phyloP scores from a whole-genome alignment of 2,888 invertebrate species.

The Chrysopilus asiliformis region DNA sequence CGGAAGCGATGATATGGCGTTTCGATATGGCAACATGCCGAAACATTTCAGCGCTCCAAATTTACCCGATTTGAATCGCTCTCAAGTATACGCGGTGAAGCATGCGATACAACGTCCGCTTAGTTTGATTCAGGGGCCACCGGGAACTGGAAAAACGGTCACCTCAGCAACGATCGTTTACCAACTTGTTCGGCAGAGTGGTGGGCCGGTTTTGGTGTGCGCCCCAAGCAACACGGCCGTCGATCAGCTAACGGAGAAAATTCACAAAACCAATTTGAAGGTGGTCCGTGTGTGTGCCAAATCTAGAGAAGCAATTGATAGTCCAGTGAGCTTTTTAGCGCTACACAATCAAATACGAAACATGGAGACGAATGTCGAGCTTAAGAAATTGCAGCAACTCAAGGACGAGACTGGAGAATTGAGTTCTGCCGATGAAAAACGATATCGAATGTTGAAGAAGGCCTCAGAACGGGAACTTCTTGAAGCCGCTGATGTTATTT shows the following conservation, averaged over 20 bases:
- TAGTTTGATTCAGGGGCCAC: slow-evolving; percentile 93
- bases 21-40: slow-evolving; percentile 73
- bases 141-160: slow-evolving; percentile 92
- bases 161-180: slow-evolving; percentile 99
- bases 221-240: slow-evolving; percentile 99
- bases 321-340: slow-evolving; percentile 91
- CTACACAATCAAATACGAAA: slow-evolving; percentile 95
- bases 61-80: slow-evolving; percentile 93
- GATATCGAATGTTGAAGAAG: slow-evolving; percentile 81
- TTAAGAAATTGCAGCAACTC: slow-evolving; percentile 87
- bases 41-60: slow-evolving; percentile 97
- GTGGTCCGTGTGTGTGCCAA: slow-evolving; percentile 91
- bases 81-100: slow-evolving; percentile 95
- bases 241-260: slow-evolving; percentile 97
- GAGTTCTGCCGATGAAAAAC: slow-evolving; percentile 87
- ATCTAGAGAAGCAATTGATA: slow-evolving; percentile 95
- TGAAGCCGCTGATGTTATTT: slow-evolving; percentile 96
- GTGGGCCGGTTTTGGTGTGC: slow-evolving; percentile 91
- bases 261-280: slow-evolving; percentile 92
- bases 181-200: slow-evolving; percentile 88
- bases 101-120: slow-evolving; percentile 93
- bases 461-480: slow-evolving; percentile 80
- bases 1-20: slow-evolving; percentile 84
- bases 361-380: slow-evolving; percentile 82
- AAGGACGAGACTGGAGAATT: slow-evolving; percentile 98